A percentile compares a stretch with the other conserved stretches of the same genome.
phyloP scores from a whole-genome alignment of 2,113 vertebrate species.

The Gallinago undulata region DNA sequence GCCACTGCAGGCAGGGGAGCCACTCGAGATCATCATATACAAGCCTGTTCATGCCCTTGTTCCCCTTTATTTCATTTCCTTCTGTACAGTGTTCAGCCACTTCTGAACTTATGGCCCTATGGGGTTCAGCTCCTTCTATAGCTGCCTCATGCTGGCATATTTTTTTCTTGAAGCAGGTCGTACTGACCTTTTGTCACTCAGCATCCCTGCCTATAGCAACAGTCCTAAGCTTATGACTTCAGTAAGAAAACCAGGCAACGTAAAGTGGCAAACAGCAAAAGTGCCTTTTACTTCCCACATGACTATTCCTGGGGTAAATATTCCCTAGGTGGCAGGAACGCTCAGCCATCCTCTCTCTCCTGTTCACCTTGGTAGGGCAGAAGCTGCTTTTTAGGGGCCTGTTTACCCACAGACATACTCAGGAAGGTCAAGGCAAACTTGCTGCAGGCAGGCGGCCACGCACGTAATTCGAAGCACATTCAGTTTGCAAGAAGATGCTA shows the following conservation, averaged over 20 bases:
- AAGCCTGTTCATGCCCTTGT: neutral
- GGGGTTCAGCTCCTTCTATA: neutral
- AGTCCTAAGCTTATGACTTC: rapidly evolving
- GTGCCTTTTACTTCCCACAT: neutral
- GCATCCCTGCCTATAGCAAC: neutral
- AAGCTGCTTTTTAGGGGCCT: neutral
- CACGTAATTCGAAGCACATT: neutral
- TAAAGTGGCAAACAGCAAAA: neutral
- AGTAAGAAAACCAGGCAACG: neutral
- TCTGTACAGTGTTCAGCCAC: rapidly evolving
- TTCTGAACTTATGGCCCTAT: neutral
- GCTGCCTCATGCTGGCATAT: neutral
- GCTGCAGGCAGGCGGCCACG: neutral
- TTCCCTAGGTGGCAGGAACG: neutral
- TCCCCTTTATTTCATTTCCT: neutral
- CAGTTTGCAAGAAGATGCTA: neutral
- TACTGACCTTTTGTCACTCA: neutral
- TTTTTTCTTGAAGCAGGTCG: neutral
- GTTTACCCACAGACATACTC: neutral
- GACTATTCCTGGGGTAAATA: neutral
- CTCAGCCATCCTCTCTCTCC: neutral
- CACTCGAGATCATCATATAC: rapidly evolving
- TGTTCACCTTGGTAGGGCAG: neutral
- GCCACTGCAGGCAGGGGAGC: neutral
- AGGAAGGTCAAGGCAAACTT: neutral